Base-by-base conservation (phyloP, 2,888 invertebrate species). In the Macaria notata region DNA sequence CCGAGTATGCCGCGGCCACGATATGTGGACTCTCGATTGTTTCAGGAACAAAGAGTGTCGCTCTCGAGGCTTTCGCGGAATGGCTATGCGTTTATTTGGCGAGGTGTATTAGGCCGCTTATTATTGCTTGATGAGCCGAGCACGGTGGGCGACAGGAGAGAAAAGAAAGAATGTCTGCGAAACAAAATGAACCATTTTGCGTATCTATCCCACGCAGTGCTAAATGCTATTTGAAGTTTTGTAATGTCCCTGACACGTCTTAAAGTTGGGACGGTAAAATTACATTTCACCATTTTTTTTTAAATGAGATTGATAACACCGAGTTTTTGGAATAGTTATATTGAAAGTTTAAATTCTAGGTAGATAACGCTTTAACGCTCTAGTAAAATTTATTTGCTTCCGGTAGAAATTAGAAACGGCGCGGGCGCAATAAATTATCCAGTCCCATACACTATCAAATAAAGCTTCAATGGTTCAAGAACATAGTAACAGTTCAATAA, bases 11-110 rank as follows among this genome's bases (percentile, higher is more conserved):
- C 71, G 71, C 64, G 69, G 69, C 69, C 67, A 68, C 73, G 72
- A 72, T 72, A 69, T 73, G 71, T 76, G 72, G 68, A 62, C 65
- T 69, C 67, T 73, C 73, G 71, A 82, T 82, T 79, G 79, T 80
- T 78, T 80, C 75, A 75, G 73, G 75, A 79, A 84, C 79, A 82
- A 81, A 79, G 83, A 76, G 61, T 65, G 66, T 59, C 55, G 57
- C 60, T 57, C 55, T 59, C 48, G 51, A 49, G 46, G 64, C 64
- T 55, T 64, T 58, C 66, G 58, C 49, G 63, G 64, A 64, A 66
- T 62, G 62, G 42, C 60, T 60, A 59, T 46, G 51, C 46, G 53
- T 38, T 55, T 60, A 56, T 59, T 59, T 49, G 30, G 9, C 46
- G 36, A 30, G 46, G 43, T n/a, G 9, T 50, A 46, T 46, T 58